phyloP scores from a whole-genome alignment of 2,113 vertebrate genomes.

The Sakesphorus luctuosus region DNA sequence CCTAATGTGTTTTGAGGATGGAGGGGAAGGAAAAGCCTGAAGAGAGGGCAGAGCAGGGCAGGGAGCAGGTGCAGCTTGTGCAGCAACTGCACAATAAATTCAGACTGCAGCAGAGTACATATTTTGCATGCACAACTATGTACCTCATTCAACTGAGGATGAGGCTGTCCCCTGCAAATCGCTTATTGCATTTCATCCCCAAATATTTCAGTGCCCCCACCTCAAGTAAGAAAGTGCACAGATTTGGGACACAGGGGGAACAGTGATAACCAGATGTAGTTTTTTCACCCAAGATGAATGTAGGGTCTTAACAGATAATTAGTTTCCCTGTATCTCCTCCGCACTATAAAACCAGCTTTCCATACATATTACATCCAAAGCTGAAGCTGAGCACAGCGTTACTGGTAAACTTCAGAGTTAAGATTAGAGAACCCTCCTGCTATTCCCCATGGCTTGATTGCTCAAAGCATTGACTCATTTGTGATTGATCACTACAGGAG shows the following conservation, averaged over 20 bases:
- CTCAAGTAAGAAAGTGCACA: not conserved
- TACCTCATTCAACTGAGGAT: not conserved
- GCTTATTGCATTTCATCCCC: not conserved
- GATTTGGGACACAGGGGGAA: not conserved
- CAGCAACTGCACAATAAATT: not conserved
- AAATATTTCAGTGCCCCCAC: not conserved
- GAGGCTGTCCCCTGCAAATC: not conserved
- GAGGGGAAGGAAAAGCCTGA: not conserved
- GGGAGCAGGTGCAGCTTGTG: constrained; percentile 36
- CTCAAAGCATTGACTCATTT: not conserved
- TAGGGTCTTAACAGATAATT: not conserved
- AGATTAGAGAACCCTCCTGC: not conserved
- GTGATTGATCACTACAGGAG: not conserved
- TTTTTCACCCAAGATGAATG: not conserved
- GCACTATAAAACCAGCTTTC: not conserved
- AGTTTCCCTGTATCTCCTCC: not conserved
- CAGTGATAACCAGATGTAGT: not conserved
- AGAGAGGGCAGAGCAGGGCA: constrained; percentile 21
- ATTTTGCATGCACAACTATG: not conserved
- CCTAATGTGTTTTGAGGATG: not conserved
- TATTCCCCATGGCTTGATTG: not conserved
- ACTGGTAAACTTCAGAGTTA: not conserved
- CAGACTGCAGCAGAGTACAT: not conserved
- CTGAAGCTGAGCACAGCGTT: not conserved
- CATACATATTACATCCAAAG: not conserved